Base-by-base conservation (phyloP, 35 echinoderm and acorn worm species). In the Apostichopus californicus region DNA sequence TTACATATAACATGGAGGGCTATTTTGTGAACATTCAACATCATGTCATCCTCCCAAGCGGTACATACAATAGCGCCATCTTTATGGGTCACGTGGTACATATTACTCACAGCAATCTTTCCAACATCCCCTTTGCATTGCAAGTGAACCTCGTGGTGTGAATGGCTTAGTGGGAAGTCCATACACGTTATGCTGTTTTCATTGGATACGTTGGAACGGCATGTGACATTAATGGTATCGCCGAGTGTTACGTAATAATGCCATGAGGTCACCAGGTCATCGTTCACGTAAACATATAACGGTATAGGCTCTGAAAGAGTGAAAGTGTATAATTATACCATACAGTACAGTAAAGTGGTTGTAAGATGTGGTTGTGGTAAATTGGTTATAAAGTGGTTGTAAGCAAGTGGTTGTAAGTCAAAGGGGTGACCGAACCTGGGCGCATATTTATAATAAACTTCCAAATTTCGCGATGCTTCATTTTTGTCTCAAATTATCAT, bases 61-160 rank as follows among this genome's bases (percentile, higher is more conserved):
- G 81, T 85, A 10, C 81, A 85, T 22, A 60, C 52, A 58, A 85
- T 58, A 58, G 81, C 55, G 55, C 81, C 81, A 85, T 85, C 81
- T 25, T 85, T 85, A 85, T 85, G 81, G 55, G 17, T 85, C 18
- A 85, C 81, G 55, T 85, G 81, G 8, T 58, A 7, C 14, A 21
- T n/a, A 8, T 14, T 14, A 15, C 5, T 85, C n/a, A 59, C 57
- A 9, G 4, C 23, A 10, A 8, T 56, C 12, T 5, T 57, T 9
- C 18, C 57, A 52, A 56, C 81, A 10, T 85, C 12, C 6, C 17
- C 22, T 56, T 58, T 6, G 22, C 81, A 85, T 59, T 18, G 55
- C 1, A 58, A 17, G 11, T 85, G 81, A 0, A 14, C 23, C 81
- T 85, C 54, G 11, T 85, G 81, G 5, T 8, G 9, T 13, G 81